Conservation (phyloP, 2,113 vertebrate genomes). For the Synchiropus splendidus region DNA sequence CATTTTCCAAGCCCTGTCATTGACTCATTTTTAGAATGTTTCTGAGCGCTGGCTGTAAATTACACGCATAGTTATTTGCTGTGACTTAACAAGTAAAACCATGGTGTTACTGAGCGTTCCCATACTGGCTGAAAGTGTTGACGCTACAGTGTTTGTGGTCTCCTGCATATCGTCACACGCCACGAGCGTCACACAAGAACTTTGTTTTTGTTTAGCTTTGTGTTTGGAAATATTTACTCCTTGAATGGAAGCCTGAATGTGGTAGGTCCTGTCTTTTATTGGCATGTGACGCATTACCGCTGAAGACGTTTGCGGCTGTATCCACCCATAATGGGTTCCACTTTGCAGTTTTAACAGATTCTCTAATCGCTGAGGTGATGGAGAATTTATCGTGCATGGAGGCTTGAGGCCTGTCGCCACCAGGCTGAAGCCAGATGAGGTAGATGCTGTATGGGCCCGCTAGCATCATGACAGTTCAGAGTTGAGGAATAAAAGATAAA, state of each 20-base stretch:
- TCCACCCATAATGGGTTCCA: slow-evolving; percentile 24
- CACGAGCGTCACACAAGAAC: no score
- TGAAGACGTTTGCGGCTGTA: slow-evolving; percentile 19
- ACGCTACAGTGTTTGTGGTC: slow-evolving; percentile 22
- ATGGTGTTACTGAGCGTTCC: slow-evolving; percentile 19
- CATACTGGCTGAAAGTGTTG: no score
- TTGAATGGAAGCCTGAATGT: slow-evolving; percentile 4
- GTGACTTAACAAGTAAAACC: slow-evolving; percentile 17
- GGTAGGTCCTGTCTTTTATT: slow-evolving; percentile 25
- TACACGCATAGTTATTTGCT: slow-evolving; percentile 18
- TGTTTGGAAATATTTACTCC: not conserved
- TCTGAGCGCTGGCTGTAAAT: slow-evolving; percentile 17
- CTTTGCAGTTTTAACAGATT: slow-evolving; percentile 32
- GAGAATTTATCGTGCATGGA: slow-evolving; percentile 8
- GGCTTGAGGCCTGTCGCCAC: not conserved
- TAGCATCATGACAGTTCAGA: no score
- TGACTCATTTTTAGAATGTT: slow-evolving; percentile 15
- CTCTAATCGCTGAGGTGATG: slow-evolving; percentile 13
- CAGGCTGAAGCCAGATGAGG: not conserved
- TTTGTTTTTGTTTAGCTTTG: not conserved
- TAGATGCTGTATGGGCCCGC: no score
- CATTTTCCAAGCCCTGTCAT: slow-evolving; percentile 16
- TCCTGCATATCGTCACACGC: no score
- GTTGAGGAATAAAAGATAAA: not conserved
- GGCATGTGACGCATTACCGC: slow-evolving; percentile 23